Evolutionary conservation across 2,113 vertebrate genomes (phyloP).

Genomic region (Probosciger aterrimus): DNA sequence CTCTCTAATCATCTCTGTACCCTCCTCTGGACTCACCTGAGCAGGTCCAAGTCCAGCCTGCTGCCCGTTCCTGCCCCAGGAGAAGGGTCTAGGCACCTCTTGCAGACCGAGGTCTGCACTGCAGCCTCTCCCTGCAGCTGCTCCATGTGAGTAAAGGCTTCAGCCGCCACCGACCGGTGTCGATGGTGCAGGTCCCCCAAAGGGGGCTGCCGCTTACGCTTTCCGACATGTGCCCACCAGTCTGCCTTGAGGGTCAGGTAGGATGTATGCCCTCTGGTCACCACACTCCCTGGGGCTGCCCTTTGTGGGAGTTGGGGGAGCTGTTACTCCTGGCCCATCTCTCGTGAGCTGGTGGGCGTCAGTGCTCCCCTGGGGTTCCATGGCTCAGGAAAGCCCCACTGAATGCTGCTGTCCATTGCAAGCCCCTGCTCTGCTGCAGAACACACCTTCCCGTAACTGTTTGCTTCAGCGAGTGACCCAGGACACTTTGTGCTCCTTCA

Average conservation of each 20-base stretch:
- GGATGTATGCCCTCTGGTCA: not conserved
- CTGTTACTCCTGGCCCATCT: not conserved
- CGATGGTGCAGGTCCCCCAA: not conserved
- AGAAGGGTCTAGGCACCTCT: not conserved
- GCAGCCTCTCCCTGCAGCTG: not conserved
- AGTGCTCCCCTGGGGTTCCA: not conserved
- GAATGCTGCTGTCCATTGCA: not conserved
- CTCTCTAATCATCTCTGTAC: not conserved
- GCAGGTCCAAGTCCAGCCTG: not conserved
- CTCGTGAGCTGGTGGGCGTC: not conserved
- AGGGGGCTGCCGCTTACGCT: not conserved
- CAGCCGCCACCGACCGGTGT: not conserved
- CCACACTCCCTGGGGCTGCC: not conserved
- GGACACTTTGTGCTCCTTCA: not conserved
- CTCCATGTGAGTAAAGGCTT: not conserved
- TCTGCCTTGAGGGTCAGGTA: not conserved
- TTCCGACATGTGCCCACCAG: not conserved
- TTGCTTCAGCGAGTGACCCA: not conserved
- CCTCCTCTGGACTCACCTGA: not conserved
- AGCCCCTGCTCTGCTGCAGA: not conserved
- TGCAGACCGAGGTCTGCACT: not conserved
- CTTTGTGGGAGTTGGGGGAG: not conserved
- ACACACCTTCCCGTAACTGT: not conserved
- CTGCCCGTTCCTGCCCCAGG: not conserved
- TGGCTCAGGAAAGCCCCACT: not conserved